A percentile compares a stretch with the other conserved stretches of the same genome.
These are phyloP conservation scores for Pantala flavescens DNA, from an alignment of 1,140 invertebrate genomes.

Conservation along the genomic window DNA sequence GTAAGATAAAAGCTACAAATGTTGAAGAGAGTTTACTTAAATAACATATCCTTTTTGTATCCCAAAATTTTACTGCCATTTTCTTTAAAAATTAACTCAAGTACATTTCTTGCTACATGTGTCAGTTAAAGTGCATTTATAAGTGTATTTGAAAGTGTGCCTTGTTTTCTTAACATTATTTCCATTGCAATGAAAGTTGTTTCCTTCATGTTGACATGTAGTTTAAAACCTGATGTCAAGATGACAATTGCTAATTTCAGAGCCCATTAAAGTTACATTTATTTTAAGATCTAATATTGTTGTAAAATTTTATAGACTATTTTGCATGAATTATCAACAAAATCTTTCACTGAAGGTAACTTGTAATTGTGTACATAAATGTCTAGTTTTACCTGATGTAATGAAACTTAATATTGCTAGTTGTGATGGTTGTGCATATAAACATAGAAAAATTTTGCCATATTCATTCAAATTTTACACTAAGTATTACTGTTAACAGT, in stretches of 20 bases:
- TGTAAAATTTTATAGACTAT: background rate
- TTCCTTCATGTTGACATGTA: background rate
- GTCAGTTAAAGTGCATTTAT: conserved; percentile 3
- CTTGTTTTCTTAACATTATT: background rate
- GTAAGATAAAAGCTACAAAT: background rate
- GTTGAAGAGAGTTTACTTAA: background rate
- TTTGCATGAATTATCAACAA: background rate
- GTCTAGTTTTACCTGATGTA: background rate
- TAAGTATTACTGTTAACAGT: too few relatives aligned
- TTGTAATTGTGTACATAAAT: background rate
- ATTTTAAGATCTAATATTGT: background rate
- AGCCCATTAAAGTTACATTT: background rate
- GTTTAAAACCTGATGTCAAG: too few relatives aligned
- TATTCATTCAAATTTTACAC: too few relatives aligned
- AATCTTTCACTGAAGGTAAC: background rate
- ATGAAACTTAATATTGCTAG: background rate
- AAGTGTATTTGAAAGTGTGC: background rate
- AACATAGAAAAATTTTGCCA: background rate
- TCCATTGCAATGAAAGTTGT: background rate
- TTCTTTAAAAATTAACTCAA: background rate
- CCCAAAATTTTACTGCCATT: background rate
- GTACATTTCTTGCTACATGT: background rate
- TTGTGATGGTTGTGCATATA: background rate
- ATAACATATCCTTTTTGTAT: background rate
- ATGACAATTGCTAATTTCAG: background rate